Evolutionary conservation across 2,888 invertebrate species (phyloP).

Genomic region (Nezara viridula): DNA sequence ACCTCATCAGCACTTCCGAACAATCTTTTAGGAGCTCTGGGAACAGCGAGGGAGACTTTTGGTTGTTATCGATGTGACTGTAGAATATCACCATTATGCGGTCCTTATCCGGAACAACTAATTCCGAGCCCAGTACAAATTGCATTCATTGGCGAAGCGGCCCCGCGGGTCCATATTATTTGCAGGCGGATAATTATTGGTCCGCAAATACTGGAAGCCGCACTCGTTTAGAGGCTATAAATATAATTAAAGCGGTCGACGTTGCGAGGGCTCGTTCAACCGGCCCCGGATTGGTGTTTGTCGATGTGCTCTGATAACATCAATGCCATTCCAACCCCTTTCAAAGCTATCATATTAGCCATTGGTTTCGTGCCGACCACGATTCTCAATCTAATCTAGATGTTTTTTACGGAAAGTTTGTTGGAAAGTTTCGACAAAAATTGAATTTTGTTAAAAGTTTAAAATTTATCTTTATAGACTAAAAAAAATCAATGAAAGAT

Average conservation of each 20-base stretch:
- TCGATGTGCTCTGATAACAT: neutral
- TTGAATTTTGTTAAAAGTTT: no score
- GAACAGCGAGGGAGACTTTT: neutral
- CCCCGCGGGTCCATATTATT: neutral
- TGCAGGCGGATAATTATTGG: neutral
- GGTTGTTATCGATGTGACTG: neutral
- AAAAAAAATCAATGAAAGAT: no score
- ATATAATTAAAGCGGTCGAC: neutral
- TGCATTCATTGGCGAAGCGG: neutral
- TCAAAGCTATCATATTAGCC: neutral
- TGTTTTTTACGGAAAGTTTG: no score
- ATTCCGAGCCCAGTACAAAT: neutral
- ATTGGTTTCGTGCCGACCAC: neutral
- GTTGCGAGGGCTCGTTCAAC: neutral
- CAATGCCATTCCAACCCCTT: neutral
- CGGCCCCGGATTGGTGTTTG: neutral
- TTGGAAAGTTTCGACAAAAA: no score
- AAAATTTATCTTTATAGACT: no score
- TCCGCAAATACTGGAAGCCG: neutral
- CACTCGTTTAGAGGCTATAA: neutral
- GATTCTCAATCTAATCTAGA: neutral
- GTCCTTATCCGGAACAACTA: neutral
- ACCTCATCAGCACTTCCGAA: constrained; percentile 4
- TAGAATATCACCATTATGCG: neutral
- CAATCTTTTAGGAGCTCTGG: neutral